Evolutionary conservation across 1,140 invertebrate species (phyloP).

Genomic region (Drosophila seguyi): DNA sequence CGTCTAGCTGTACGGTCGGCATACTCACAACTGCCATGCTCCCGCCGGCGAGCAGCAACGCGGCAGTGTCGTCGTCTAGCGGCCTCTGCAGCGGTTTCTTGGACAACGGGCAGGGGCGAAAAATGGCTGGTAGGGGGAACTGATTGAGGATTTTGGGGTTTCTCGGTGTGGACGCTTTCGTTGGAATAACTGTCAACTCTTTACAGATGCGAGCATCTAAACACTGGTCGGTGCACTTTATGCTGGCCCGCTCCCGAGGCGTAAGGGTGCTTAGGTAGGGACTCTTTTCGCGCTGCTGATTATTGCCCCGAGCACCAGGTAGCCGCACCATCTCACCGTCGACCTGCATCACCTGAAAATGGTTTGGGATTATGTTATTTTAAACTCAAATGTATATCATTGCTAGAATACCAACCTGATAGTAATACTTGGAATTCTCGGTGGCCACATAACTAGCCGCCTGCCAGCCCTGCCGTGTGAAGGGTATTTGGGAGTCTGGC

Average conservation of each 20-base stretch:
- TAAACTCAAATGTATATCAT: background rate
- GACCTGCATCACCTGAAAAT: slow-evolving; percentile 58
- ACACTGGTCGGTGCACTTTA: slow-evolving; percentile 33
- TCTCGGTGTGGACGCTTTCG: slow-evolving; percentile 4
- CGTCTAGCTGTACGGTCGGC: slow-evolving; percentile 77
- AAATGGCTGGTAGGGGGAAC: slow-evolving; percentile 60
- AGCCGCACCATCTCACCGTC: slow-evolving; percentile 68
- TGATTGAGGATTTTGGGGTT: slow-evolving; percentile 64
- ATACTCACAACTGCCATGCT: slow-evolving; percentile 81
- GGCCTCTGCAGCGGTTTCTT: slow-evolving; percentile 72
- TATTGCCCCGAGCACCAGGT: slow-evolving; percentile 71
- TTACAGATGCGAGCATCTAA: slow-evolving; percentile 48
- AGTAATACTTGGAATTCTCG: slow-evolving; percentile 73
- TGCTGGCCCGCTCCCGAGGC: slow-evolving; percentile 5
- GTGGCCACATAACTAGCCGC: slow-evolving; percentile 80
- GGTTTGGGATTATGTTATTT: too few relatives aligned
- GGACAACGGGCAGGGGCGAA: slow-evolving; percentile 76
- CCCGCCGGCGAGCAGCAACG: slow-evolving; percentile 67
- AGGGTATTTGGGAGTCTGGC: slow-evolving; percentile 61
- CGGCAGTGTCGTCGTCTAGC: slow-evolving; percentile 74
- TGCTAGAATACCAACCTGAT: slow-evolving; percentile 41
- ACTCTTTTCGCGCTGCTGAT: slow-evolving; percentile 62
- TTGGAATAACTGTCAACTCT: slow-evolving; percentile 57
- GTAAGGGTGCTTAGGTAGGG: slow-evolving; percentile 56
- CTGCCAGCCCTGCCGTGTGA: slow-evolving; percentile 80